Evolutionary conservation across 2,113 vertebrate genomes (phyloP), one percentile per base, ranked within the genome.

Genomic region (Trochalopteron elliotii): DNA sequence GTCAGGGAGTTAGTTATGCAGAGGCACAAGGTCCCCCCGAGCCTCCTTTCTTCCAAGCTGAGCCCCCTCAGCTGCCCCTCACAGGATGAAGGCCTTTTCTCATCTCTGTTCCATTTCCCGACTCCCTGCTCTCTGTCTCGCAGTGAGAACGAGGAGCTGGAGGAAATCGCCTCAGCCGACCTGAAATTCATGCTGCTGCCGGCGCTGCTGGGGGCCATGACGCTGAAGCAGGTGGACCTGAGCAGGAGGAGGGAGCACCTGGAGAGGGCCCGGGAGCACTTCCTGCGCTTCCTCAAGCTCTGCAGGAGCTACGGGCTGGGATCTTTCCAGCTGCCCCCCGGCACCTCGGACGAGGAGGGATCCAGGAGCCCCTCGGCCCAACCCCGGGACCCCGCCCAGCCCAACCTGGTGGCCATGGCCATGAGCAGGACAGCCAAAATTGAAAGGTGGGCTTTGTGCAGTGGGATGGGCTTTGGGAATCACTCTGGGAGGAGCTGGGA

Each of bases 61-160:
- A 81, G 23, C 37, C 31, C 35, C 31, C 5, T 22, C 53, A 50
- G 17, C 44, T 42, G 2, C 23, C 13, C 28, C 22, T 57, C 27
- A 14, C 16, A 44, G 33, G 3, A 2, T 65, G 37, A 39, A 22
- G 47, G 47, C 12, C 24, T 5, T 52, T 47, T 40, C 23, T 30
- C 61, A 4, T 8, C 55, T 27, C 45, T 12, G 3, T 47, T 11
- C 24, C 25, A 8, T 47, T 33, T 27, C 52, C 28, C 7, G 4
- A 9, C 33, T 39, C 60, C 6, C 10, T 52, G 1, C 2, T 69
- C 19, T 83, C 33, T 87, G 30, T 33, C 16, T 21, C 3, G 28
- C 89, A 99, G 99, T 52, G 98, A 94, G 37, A 99, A 99, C 40
- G 99, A 99, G 94, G 99, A 99, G 61, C 95, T 99, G 94, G 99